phyloP scores from a whole-genome alignment of 92 coral and sea anemone genomes.

The Porites lobata region DNA sequence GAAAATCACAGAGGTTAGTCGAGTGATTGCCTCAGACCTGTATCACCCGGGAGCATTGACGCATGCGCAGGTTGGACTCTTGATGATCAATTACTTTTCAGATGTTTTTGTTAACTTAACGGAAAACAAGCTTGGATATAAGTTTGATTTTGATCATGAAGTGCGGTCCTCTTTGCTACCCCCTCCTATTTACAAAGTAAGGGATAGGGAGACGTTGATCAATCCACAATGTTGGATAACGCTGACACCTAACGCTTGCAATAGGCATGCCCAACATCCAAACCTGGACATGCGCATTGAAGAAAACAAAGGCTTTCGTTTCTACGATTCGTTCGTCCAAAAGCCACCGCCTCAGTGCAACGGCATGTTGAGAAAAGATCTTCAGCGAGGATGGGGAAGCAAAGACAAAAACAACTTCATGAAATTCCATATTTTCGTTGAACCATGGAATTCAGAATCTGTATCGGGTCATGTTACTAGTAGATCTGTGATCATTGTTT shows the following conservation, averaged over 20 bases:
- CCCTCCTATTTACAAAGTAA: neutral
- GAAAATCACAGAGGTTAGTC: neutral
- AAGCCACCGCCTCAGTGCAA: neutral
- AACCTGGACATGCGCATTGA: neutral
- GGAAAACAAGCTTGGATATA: neutral
- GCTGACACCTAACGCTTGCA: neutral
- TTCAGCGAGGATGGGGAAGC: neutral
- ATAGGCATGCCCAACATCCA: neutral
- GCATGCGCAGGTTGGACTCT: neutral
- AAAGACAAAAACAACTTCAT: neutral
- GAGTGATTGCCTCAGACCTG: neutral
- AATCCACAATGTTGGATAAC: neutral
- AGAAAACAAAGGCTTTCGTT: neutral
- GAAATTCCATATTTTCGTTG: neutral
- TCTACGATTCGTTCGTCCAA: neutral
- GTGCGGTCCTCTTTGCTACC: neutral
- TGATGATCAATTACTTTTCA: too few relatives aligned
- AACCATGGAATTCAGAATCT: neutral
- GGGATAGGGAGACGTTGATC: neutral
- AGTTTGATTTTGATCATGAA: neutral
- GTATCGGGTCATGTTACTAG: neutral
- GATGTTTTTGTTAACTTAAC: neutral
- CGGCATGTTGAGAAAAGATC: neutral
- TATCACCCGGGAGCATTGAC: neutral
- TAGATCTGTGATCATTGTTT: neutral